Conservation (phyloP, 2,113 vertebrate species). For the Tylochromis polylepis region DNA sequence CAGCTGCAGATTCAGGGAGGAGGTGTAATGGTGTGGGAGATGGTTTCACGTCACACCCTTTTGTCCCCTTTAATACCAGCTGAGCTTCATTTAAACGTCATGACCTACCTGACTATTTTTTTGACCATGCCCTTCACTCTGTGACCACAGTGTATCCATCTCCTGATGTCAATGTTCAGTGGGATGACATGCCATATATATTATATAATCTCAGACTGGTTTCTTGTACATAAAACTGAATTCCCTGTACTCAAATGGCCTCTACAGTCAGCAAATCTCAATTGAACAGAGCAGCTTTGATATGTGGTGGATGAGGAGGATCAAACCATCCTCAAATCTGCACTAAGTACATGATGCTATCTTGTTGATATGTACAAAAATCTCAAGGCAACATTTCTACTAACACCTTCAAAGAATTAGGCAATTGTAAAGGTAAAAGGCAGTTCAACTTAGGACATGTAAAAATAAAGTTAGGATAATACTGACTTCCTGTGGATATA, state of each 20-base stretch:
- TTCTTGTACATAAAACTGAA: background rate
- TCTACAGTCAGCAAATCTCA: background rate
- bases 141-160: background rate
- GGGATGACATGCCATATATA: background rate
- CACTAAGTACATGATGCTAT: background rate
- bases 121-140: background rate
- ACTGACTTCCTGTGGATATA: background rate
- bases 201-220: background rate
- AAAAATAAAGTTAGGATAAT: background rate
- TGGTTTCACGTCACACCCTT: background rate
- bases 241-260: background rate
- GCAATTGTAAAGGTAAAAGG: background rate
- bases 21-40: background rate
- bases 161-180: background rate
- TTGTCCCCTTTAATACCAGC: background rate
- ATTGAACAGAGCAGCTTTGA: background rate
- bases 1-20: background rate
- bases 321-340: background rate
- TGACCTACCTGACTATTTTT: background rate
- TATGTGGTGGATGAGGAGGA: background rate
- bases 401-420: background rate
- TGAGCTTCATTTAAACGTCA: background rate
- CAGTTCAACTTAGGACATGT: background rate
- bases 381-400: background rate
- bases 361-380: background rate